Base-by-base conservation (phyloP, 2,888 invertebrate genomes). In the Troides oblongomaculatus region DNA sequence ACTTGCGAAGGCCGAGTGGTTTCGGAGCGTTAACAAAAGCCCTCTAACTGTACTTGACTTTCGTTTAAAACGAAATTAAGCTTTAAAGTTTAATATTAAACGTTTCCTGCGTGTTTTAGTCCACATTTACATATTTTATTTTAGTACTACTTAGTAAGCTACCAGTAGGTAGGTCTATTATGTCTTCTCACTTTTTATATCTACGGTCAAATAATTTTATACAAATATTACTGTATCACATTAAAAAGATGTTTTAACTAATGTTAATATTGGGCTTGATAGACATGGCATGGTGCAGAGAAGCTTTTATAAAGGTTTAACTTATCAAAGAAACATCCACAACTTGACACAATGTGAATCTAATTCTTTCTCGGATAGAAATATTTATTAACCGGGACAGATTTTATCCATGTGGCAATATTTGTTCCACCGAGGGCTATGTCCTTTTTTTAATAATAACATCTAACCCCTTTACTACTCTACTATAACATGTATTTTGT, bases 1-100 rank as follows among this genome's bases (percentile, higher is more conserved):
- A 57, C 57, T 57, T 21, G 18, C 21, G 57, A 57, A 57, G 57
- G n/a, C 57, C 57, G 21, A 57, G 57, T 57, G 21, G 23, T 57
- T 23, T 57, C 23, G 57, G 21, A 57, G 57, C 57, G 57, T 57
- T 57, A 57, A 18, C 57, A 57, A 57, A 57, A 57, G 57, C 57
- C 5, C 57, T 57, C 21, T 57, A 21, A 6, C 57, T 21, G 21
- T 18, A 57, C n/a, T 21, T 57, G 57, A 57, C 21, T 57, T 57
- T 21, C 21, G n/a, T 57, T 57, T 57, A 8, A 57, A 21, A 21
- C 57, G 21, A 57, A 57, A 21, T 57, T 57, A 57, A 57, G 57
- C 57, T 57, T 50, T 6, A 57, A n/a, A 57, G 57, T 57, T 57
- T 57, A 8, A 21, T 21, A 57, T 57, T 21, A 57, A 57, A 57